Evolutionary conservation across 2,888 invertebrate genomes (phyloP).

Genomic region (Pristionchus fissidentatus): DNA sequence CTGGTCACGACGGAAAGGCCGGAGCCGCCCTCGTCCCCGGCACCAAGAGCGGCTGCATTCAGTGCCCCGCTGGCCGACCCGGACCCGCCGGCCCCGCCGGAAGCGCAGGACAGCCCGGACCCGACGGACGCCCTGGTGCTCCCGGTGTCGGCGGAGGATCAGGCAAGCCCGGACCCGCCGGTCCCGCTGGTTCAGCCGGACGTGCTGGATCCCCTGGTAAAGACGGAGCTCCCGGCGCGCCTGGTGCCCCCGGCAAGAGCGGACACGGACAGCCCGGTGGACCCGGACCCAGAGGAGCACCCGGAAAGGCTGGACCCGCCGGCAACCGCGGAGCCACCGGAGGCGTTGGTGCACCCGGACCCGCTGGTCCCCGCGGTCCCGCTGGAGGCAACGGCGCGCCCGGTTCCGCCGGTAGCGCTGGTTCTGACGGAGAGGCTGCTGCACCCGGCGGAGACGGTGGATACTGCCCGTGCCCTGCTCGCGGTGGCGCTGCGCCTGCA

Average conservation of each 20-base stretch:
- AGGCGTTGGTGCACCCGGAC: constrained; percentile 37
- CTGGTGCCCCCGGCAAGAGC: constrained; percentile 48
- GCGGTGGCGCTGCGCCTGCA: neutral
- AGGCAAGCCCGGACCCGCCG: constrained; percentile 27
- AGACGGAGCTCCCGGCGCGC: constrained; percentile 23
- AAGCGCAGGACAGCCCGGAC: constrained; percentile 36
- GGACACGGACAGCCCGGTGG: constrained; percentile 37
- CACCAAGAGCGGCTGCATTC: constrained; percentile 46
- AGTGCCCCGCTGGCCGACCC: constrained; percentile 45
- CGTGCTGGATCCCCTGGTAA: neutral
- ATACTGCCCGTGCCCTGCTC: constrained; percentile 47
- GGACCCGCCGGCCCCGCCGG: constrained; percentile 44
- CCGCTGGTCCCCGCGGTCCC: constrained; percentile 50
- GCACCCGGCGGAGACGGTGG: constrained; percentile 57
- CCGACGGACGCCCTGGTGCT: constrained; percentile 37
- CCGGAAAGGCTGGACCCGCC: constrained; percentile 39
- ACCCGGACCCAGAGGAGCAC: constrained; percentile 33
- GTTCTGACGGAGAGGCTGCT: constrained; percentile 57
- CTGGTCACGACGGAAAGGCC: constrained; percentile 36
- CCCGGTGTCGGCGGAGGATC: constrained; percentile 38
- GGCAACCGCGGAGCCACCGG: constrained; percentile 27
- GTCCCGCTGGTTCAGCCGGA: constrained; percentile 42
- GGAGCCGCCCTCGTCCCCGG: constrained; percentile 2
- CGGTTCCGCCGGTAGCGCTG: constrained; percentile 22
- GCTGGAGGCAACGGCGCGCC: constrained; percentile 34